phyloP scores from a whole-genome alignment of 2,113 vertebrate species.

The Todiramphus chloris region DNA sequence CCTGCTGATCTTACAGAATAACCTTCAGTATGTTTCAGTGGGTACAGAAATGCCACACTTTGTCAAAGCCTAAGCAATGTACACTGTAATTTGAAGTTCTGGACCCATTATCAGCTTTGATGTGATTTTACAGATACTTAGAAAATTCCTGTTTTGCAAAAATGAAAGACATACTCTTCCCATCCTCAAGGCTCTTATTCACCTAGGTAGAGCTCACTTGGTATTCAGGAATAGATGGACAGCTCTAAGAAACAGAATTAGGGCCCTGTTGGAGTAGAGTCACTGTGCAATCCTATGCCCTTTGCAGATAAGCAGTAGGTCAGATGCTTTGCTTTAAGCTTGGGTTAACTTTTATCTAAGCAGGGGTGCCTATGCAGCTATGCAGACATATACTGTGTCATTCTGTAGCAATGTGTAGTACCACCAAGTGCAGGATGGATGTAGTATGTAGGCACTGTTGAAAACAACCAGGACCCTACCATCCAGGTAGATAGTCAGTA shows the following conservation, averaged over 20 bases:
- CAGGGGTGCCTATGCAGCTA: neutral
- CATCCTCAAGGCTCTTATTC: neutral
- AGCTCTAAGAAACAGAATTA: neutral
- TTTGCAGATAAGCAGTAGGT: neutral
- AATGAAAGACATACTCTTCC: neutral
- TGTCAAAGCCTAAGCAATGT: neutral
- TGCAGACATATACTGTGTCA: neutral
- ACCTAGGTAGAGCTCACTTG: neutral
- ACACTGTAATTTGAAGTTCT: neutral
- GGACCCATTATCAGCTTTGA: neutral
- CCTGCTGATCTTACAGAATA: neutral
- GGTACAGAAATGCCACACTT: neutral
- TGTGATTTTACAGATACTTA: neutral
- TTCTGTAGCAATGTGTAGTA: neutral
- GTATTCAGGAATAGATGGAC: neutral
- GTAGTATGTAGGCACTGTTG: neutral
- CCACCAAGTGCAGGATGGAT: neutral
- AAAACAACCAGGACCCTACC: neutral
- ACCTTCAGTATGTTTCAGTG: neutral
- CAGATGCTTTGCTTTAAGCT: neutral
- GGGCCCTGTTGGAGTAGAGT: neutral
- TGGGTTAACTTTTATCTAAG: neutral
- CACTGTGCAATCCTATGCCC: neutral
- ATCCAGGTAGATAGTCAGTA: neutral
- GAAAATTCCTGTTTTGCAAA: neutral